Evolutionary conservation across 2,888 invertebrate species (phyloP), one percentile per base, ranked within the genome.

Genomic region (Punctoribates punctum): DNA sequence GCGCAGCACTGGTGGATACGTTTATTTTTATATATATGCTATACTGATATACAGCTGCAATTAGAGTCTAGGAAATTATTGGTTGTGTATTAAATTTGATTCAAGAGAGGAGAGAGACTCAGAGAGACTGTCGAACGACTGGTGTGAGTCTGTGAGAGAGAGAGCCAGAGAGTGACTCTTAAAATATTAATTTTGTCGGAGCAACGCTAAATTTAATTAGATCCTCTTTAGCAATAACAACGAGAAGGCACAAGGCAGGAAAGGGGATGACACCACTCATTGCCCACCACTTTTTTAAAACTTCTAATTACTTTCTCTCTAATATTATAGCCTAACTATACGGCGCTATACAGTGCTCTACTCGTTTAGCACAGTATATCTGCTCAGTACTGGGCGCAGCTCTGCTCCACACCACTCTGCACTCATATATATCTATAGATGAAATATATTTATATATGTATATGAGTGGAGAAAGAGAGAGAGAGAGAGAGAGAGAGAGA

Each of bases 141-240:
- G 20, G 62, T 9, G 13, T 27, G 62, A 4, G 29, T 11, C n/a
- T 3, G 62, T 4, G 1, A 4, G 54, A 67, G 38, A 38, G 67
- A 9, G n/a, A 38, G 29, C 3, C 11, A 38, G 54, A 74, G 74
- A 60, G 74, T 9, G 74, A 57, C 74, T 74, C 74, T 74, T 74
- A 74, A 74, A 74, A 74, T 74, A 74, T 74, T 74, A 74, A 74
- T 74, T 60, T 74, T 74, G 74, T 74, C 74, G 60, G 74, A 74
- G 74, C 74, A 74, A 74, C 74, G 74, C 74, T 74, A 74, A 74
- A 74, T 74, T 74, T 74, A 74, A 74, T 74, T 74, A 74, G 57
- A 74, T 74, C 74, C 74, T 74, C 74, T 74, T 74, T 74, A 74
- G 60, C 74, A 60, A 60, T 29, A 54, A 73, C 73, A 48, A 54